Percentiles rank a stretch among this genome's conserved stretches.
These are phyloP conservation scores for Bombus haemorrhoidalis DNA, from an alignment of 1,140 invertebrate species.

Conservation along the genomic window DNA sequence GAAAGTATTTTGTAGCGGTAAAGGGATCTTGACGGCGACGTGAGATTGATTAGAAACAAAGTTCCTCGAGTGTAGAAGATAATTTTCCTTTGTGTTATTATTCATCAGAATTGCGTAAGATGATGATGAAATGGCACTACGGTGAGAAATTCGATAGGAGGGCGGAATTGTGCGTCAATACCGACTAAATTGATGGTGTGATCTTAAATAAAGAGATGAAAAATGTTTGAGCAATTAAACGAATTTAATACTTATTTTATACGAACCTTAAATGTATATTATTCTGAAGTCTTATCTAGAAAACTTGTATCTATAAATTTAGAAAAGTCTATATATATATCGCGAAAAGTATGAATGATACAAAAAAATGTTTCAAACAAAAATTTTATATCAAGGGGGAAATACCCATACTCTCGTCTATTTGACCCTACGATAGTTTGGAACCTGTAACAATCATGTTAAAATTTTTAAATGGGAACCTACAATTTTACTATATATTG, in stretches of 20 bases:
- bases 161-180: neutral
- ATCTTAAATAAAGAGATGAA: neutral
- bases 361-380: too few species aligned
- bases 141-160: neutral
- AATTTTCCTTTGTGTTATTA: conserved; percentile 11
- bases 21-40: neutral
- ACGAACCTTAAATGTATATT: neutral
- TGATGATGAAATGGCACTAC: neutral
- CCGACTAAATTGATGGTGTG: neutral
- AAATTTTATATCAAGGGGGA: too few species aligned
- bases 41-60: conserved; percentile 7
- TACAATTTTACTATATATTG: too few species aligned
- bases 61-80: neutral
- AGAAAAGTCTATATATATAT: neutral
- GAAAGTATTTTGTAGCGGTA: neutral
- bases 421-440: too few species aligned
- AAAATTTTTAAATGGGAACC: too few species aligned
- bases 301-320: neutral
- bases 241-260: neutral
- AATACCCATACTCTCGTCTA: too few species aligned
- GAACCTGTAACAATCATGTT: too few species aligned
- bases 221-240: neutral
- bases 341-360: too few species aligned
- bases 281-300: too few species aligned
- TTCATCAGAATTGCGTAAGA: neutral